These are phyloP conservation scores for Tetramorium alpestre DNA, from an alignment of 1,140 invertebrate species.

Conservation along the genomic window DNA sequence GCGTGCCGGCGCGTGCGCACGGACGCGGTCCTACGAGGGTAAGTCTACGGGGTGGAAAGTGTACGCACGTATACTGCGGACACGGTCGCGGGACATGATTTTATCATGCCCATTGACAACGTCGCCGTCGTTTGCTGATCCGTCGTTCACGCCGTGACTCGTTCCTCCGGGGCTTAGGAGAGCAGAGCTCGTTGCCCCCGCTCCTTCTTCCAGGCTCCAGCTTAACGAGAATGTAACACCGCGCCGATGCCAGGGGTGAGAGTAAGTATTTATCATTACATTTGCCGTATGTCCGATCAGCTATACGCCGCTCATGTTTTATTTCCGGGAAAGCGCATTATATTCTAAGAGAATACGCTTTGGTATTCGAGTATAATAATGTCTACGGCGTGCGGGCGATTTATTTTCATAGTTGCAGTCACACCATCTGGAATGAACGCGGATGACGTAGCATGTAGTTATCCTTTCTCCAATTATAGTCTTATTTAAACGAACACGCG, in stretches of 20 bases:
- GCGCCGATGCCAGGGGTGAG: not conserved
- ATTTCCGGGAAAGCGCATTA: not conserved
- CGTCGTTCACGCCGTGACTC: not conserved
- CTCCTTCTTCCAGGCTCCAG: no score
- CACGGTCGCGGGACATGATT: not conserved
- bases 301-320: not conserved
- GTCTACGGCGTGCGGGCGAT: not conserved
- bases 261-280: not conserved
- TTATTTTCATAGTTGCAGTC: not conserved
- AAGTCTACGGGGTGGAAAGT: conserved; percentile 6
- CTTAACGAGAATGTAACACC: not conserved
- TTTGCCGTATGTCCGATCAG: not conserved
- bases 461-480: not conserved
- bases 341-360: not conserved
- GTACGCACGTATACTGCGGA: not conserved
- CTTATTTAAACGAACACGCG: not conserved
- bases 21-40: not conserved
- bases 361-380: not conserved
- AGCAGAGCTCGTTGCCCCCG: not conserved
- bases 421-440: not conserved
- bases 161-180: not conserved
- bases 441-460: not conserved
- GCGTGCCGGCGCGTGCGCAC: conserved; percentile 3
- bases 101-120: not conserved
- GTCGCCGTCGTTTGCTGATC: not conserved